Conservation (phyloP, 2,888 invertebrate genomes). For the Nomada ruficornis region DNA sequence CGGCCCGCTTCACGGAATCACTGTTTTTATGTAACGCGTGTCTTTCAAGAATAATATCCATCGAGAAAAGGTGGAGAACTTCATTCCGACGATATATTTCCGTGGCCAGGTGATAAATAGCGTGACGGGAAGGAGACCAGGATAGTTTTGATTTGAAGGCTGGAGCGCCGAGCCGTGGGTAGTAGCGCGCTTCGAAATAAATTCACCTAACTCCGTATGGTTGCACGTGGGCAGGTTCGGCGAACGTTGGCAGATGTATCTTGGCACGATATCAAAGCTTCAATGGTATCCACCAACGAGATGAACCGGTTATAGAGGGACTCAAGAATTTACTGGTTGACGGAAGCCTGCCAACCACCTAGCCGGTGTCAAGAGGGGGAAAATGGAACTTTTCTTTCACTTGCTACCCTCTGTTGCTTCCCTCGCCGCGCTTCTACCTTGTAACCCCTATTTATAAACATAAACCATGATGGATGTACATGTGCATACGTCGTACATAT, state of each 20-base stretch:
- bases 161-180: neutral
- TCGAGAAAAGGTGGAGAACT: slow-evolving; percentile 35
- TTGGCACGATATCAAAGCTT: slow-evolving; percentile 78
- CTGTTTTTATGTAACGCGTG: neutral
- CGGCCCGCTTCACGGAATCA: neutral
- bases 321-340: slow-evolving; percentile 71
- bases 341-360: slow-evolving; percentile 60
- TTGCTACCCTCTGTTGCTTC: slow-evolving; percentile 33
- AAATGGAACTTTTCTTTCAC: slow-evolving; percentile 27
- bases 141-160: slow-evolving; percentile 29
- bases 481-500: too few species aligned
- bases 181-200: slow-evolving; percentile 4
- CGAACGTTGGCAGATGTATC: slow-evolving; percentile 76
- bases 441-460: too few species aligned
- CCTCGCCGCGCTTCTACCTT: neutral
- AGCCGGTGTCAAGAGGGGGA: slow-evolving; percentile 46
- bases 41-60: neutral
- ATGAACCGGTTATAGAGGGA: slow-evolving; percentile 58
- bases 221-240: slow-evolving; percentile 22
- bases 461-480: too few species aligned
- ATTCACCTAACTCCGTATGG: neutral
- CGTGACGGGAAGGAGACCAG: slow-evolving; percentile 30
- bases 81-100: slow-evolving; percentile 41
- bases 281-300: slow-evolving; percentile 79
- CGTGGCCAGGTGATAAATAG: slow-evolving; percentile 32